Conservation (phyloP, 2,888 invertebrate species). For the Halictus quadricinctus region DNA sequence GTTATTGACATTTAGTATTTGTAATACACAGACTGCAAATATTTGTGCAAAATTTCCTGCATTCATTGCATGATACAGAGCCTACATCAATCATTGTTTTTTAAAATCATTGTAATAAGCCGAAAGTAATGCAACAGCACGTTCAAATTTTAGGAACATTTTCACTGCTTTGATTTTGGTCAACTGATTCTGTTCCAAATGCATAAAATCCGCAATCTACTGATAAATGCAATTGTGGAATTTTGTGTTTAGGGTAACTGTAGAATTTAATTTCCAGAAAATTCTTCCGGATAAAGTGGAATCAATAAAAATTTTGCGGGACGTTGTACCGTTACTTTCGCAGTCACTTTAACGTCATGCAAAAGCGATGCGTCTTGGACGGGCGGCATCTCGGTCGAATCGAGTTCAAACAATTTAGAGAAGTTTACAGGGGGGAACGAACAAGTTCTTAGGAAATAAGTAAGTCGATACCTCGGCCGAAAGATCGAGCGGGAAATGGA, state of each 20-base stretch:
- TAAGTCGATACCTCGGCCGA: conserved; percentile 59
- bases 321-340: background rate
- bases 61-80: too few species aligned
- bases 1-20: too few species aligned
- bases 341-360: background rate
- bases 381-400: background rate
- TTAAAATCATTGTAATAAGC: too few species aligned
- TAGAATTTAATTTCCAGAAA: background rate
- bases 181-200: background rate
- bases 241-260: background rate
- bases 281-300: background rate
- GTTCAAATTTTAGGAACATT: too few species aligned
- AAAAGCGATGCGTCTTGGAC: background rate
- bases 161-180: too few species aligned
- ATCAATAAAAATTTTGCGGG: background rate
- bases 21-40: too few species aligned
- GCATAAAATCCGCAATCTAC: background rate
- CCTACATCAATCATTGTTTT: too few species aligned
- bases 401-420: conserved; percentile 3
- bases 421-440: background rate
- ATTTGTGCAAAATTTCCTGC: too few species aligned
- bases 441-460: conserved; percentile 29
- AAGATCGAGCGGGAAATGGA: conserved; percentile 65
- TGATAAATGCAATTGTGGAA: background rate
- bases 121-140: too few species aligned